Conservation (phyloP, 2,113 vertebrate species). For the Crotalus horridus region DNA sequence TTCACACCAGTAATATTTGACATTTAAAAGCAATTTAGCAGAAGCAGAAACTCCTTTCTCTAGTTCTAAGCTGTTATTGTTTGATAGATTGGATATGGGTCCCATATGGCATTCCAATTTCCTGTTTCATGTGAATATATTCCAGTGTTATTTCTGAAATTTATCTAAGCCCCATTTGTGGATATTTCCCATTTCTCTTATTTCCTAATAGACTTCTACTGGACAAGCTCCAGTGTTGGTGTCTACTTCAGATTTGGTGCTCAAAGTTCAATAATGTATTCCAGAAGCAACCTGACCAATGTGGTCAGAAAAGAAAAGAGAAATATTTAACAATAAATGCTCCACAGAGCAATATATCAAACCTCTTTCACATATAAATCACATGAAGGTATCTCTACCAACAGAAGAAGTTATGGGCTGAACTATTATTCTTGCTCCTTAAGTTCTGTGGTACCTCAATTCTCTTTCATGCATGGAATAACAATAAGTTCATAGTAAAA, state of each 20-base stretch:
- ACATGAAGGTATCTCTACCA: neutral
- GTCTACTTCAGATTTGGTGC: too few relatives aligned
- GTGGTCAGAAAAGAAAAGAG: neutral
- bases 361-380: neutral
- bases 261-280: neutral
- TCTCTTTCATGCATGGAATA: neutral
- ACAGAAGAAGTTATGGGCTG: neutral
- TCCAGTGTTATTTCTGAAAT: neutral
- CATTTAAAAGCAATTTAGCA: slow-evolving; percentile 13
- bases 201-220: neutral
- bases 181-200: neutral
- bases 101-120: neutral
- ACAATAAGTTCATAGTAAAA: neutral
- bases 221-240: neutral
- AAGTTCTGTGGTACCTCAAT: neutral
- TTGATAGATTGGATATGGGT: neutral
- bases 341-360: neutral
- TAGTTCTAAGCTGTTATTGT: neutral
- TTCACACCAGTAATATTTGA: neutral
- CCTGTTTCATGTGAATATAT: neutral
- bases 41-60: neutral
- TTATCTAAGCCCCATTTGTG: neutral
- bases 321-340: neutral
- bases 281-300: neutral
- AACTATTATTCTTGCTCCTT: neutral